Base-by-base conservation (phyloP, 2,797 vertebrate genomes). In the Chaunax sp. region DNA sequence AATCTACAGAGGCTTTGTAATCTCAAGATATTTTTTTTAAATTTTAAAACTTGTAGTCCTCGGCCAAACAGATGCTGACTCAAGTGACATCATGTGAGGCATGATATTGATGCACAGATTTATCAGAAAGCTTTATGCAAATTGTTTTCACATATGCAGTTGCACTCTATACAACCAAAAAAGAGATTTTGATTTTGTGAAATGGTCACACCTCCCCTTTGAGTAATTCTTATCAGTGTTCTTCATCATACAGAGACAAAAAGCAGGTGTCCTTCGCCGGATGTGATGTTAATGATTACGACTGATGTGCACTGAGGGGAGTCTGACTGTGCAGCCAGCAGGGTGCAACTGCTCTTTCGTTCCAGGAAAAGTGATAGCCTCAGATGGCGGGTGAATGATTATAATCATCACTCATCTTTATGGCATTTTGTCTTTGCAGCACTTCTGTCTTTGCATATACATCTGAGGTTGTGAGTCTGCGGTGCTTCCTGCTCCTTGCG, bases 381-480 rank as follows among this genome's bases (percentile, higher is more conserved):
- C 15, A 45, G 28, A 51, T 26, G 22, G 12, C 60, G 47, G 20
- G 41, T 10, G 1, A 54, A 16, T 28, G 51, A 47, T 49, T 35
- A 20, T 28, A 30, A 30, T 30, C 28, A 11, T 26, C 65, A 38
- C 15, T 60, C 47, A 23, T 47, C 26, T 40, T 47, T 4, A 5
- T 35, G 41, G 2, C 12, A 23, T 49, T 62, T 67, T 71, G 50
- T 64, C 37, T n/a, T 52, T 52, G 9, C 33, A 35, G 58, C 45
- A n/a, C 61, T 38, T 40, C 59, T 66, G 46, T 69, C 51, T 75
- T 52, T 61, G 47, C 40, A 49, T 54, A 23, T 40, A 50, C 12
- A 12, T 49, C 33, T 47, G 25, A 33, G 44, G 38, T 26, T 47
- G 14, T 37, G 33, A 16, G 60, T 49, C 30, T 22, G 37, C 33